These are phyloP conservation scores for Drosophila paranaensis DNA, from an alignment of 2,888 invertebrate species.

Conservation along the genomic window DNA sequence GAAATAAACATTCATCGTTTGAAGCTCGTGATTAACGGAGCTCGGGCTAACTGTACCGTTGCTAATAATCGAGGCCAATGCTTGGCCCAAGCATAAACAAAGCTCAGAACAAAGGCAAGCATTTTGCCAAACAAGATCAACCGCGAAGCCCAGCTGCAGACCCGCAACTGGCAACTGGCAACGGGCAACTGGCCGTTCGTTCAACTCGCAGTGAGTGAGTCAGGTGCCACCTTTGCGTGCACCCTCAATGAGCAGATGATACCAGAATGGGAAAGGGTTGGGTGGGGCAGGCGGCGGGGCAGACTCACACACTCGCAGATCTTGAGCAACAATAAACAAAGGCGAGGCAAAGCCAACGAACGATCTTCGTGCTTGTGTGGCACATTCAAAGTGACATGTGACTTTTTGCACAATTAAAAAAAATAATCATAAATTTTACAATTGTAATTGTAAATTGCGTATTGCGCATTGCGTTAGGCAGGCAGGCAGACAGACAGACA, in stretches of 20 bases:
- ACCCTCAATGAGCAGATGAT: conserved; percentile 21
- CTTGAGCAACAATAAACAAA: conserved; percentile 41
- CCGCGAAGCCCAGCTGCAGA: conserved; percentile 16
- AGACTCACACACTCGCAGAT: neutral
- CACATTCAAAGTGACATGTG: conserved; percentile 30
- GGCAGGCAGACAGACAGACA: conserved; percentile 12
- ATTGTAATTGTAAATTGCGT: conserved; percentile 23
- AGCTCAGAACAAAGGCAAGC: conserved; percentile 35
- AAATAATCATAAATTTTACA: conserved; percentile 36
- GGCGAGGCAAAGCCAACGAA: conserved; percentile 27
- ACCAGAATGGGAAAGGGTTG: neutral
- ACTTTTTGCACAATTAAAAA: conserved; percentile 51
- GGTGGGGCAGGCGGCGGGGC: neutral
- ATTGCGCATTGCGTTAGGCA: conserved; percentile 19
- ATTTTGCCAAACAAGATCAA: conserved; percentile 18
- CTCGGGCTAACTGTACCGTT: conserved; percentile 26
- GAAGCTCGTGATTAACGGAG: conserved; percentile 32
- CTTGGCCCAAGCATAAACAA: conserved; percentile 9
- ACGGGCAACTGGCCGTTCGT: conserved; percentile 20
- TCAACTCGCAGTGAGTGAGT: conserved; percentile 47
- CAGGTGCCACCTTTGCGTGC: conserved; percentile 52
- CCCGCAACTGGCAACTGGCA: neutral
- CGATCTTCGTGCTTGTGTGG: conserved; percentile 21
- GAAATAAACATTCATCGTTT: neutral
- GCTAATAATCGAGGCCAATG: conserved; percentile 38